Evolutionary conservation across 2,113 vertebrate species (phyloP).

Genomic region (Etia nguti): DNA sequence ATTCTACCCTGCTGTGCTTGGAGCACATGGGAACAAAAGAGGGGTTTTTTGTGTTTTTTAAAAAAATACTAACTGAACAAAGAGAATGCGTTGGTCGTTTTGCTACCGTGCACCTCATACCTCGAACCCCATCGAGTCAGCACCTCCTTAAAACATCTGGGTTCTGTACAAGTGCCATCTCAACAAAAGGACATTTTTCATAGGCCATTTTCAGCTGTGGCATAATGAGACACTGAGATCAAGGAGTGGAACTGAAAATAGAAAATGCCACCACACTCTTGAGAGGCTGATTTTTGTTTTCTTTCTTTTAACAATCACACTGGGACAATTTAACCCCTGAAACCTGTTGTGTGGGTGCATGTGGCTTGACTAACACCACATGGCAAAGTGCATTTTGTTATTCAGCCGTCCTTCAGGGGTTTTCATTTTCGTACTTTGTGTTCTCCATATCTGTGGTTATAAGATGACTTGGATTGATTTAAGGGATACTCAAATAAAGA

Average conservation of each 20-base stretch:
- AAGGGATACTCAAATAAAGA: background rate
- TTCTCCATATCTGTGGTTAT: background rate
- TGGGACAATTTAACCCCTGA: background rate
- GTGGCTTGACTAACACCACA: background rate
- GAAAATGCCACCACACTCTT: background rate
- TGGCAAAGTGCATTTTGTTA: background rate
- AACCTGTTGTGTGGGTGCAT: background rate
- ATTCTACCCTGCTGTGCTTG: background rate
- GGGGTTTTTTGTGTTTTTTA: background rate
- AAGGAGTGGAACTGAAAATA: background rate
- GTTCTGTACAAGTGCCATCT: background rate
- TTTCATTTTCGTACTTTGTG: background rate
- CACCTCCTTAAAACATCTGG: background rate
- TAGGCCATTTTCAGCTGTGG: background rate
- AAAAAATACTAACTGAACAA: background rate
- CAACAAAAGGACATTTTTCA: background rate
- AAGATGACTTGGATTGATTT: background rate
- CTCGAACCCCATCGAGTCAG: background rate
- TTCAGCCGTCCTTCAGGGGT: constrained; percentile 3
- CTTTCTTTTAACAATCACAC: background rate
- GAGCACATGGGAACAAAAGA: background rate
- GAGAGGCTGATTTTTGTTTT: background rate
- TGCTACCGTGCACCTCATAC: background rate
- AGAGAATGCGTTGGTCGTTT: background rate
- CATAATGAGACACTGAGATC: background rate